Evolutionary conservation across 2,888 invertebrate genomes (phyloP).

Genomic region (Nemotelus pantherinus): DNA sequence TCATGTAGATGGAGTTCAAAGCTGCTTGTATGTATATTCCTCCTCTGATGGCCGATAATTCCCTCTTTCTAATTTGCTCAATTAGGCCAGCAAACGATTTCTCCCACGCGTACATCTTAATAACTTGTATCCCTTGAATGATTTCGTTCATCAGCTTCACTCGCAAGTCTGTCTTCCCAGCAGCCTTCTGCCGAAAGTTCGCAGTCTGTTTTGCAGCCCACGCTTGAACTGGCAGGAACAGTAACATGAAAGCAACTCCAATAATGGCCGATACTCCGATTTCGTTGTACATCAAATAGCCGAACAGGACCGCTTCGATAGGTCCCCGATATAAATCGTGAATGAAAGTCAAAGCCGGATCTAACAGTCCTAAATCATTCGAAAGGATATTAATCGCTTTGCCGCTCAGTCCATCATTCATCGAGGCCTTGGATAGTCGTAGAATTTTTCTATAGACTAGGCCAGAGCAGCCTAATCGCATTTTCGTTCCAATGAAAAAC

Average conservation of each 20-base stretch:
- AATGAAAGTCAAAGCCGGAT: conserved; percentile 86
- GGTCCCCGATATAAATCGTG: conserved; percentile 95
- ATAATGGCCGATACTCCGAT: conserved; percentile 76
- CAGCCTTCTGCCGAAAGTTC: conserved; percentile 74
- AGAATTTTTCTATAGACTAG: conserved; percentile 78
- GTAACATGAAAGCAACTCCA: conserved; percentile 75
- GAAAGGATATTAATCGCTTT: conserved; percentile 89
- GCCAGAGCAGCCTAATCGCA: conserved; percentile 76
- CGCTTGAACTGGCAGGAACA: conserved; percentile 80
- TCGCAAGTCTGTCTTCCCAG: conserved; percentile 83
- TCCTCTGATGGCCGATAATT: conserved; percentile 71
- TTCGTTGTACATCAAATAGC: conserved; percentile 68
- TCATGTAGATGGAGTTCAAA: conserved; percentile 74
- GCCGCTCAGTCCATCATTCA: conserved; percentile 84
- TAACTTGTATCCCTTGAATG: conserved; percentile 79
- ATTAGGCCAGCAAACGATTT: conserved; percentile 76
- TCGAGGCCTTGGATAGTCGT: conserved; percentile 79
- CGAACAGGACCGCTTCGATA: conserved; percentile 66
- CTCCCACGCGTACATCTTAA: conserved; percentile 87
- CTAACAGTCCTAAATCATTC: conserved; percentile 94
- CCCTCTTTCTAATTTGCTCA: conserved; percentile 73
- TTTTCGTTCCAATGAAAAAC: conserved; percentile 75
- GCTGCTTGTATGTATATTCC: conserved; percentile 72
- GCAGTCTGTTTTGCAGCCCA: conserved; percentile 77
- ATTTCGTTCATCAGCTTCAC: conserved; percentile 88